phyloP scores from a whole-genome alignment of 2,888 invertebrate genomes.

The Doris montereyensis region DNA sequence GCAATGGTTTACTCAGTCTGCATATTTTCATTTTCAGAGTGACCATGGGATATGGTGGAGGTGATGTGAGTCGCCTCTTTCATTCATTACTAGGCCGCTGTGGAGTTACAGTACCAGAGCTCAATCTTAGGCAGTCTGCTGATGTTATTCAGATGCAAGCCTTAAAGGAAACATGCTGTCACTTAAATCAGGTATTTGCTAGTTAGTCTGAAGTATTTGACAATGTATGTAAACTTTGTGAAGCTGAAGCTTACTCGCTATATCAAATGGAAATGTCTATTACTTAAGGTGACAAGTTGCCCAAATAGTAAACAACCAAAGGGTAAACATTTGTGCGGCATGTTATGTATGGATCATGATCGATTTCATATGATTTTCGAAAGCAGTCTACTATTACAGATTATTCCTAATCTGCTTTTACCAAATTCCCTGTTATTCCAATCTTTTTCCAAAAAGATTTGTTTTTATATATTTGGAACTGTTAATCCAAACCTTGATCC shows the following conservation, averaged over 20 bases:
- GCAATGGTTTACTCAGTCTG: too few relatives aligned
- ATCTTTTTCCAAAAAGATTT: too few relatives aligned
- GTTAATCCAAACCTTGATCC: too few relatives aligned
- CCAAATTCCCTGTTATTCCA: too few relatives aligned
- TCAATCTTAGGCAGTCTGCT: constrained; percentile 76
- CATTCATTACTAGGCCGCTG: constrained; percentile 88
- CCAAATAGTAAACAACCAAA: neutral
- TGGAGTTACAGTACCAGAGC: constrained; percentile 88
- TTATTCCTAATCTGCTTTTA: too few relatives aligned
- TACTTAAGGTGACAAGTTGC: too few relatives aligned
- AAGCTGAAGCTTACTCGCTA: neutral
- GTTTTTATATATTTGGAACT: too few relatives aligned
- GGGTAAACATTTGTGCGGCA: neutral
- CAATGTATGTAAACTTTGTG: too few relatives aligned
- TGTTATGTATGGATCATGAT: neutral
- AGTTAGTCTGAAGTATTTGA: neutral
- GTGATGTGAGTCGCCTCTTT: constrained; percentile 91
- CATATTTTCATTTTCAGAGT: too few relatives aligned
- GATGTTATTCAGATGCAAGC: constrained; percentile 86
- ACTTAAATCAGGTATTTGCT: constrained; percentile 81
- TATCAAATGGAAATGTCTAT: too few relatives aligned
- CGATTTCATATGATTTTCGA: too few relatives aligned
- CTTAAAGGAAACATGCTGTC: constrained; percentile 91
- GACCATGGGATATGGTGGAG: constrained; percentile 87
- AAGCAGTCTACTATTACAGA: too few relatives aligned